Evolutionary conservation across 1,140 invertebrate species (phyloP).

Genomic region (Condylostylus longicornis): DNA sequence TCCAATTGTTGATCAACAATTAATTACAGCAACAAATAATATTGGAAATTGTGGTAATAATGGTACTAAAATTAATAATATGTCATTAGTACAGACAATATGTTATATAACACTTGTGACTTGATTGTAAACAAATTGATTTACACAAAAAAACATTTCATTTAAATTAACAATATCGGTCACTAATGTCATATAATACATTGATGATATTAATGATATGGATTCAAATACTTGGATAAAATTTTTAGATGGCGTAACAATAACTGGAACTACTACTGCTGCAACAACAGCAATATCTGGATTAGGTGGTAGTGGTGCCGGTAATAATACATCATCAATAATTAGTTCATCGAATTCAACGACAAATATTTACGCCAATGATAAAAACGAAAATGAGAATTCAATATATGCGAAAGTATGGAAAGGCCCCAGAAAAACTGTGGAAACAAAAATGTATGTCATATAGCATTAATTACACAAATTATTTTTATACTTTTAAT

Average conservation of each 20-base stretch:
- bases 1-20: no score
- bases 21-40: no score
- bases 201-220: not conserved
- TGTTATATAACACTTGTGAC: no score
- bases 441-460: constrained; percentile 31
- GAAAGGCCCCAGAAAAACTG: constrained; percentile 30
- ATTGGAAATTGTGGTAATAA: no score
- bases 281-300: constrained; percentile 6
- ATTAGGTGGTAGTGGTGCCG: constrained; percentile 3
- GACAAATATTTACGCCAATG: constrained; percentile 9
- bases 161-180: no score
- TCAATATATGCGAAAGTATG: constrained; percentile 31
- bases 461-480: no score
- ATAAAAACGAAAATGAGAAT: constrained; percentile 12
- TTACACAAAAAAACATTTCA: no score
- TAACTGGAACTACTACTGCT: constrained; percentile 2
- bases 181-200: no score
- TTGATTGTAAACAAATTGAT: no score
- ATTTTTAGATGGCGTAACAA: constrained; percentile 3
- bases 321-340: constrained; percentile 6
- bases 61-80: no score
- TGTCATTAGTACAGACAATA: no score
- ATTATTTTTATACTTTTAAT: no score
- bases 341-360: constrained; percentile 7
- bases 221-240: not conserved